phyloP scores from a whole-genome alignment of 2,113 vertebrate genomes.

The Kryptolebias marmoratus region DNA sequence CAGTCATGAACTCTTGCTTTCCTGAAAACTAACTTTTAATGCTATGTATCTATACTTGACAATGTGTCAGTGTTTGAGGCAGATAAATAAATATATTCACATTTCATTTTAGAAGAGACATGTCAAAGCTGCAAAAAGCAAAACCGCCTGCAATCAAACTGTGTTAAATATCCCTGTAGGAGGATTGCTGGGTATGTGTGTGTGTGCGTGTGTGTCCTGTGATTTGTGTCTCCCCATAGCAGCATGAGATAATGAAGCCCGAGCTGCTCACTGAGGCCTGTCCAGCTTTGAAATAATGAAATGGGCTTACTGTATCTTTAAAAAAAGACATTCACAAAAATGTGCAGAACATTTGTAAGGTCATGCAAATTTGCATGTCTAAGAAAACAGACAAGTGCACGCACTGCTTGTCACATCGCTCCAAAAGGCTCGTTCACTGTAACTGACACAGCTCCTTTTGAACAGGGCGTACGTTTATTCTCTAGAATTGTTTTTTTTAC shows the following conservation, averaged over 20 bases:
- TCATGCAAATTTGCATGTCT: slow-evolving; percentile 1
- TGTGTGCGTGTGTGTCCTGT: slow-evolving; percentile 32
- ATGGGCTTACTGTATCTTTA: slow-evolving; percentile 27
- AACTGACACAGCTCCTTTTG: slow-evolving; percentile 16
- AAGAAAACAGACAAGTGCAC: slow-evolving; percentile 2
- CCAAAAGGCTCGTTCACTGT: slow-evolving; percentile 15
- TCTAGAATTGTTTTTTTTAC: neutral
- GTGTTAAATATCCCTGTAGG: slow-evolving; percentile 28
- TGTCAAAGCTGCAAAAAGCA: slow-evolving; percentile 28
- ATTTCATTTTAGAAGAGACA: neutral
- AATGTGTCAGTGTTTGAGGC: neutral
- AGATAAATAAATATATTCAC: slow-evolving; percentile 5
- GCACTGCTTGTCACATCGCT: slow-evolving; percentile 8
- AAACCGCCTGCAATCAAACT: slow-evolving; percentile 18
- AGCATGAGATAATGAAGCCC: slow-evolving; percentile 60
- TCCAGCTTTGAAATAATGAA: slow-evolving; percentile 62
- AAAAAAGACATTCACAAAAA: slow-evolving; percentile 15
- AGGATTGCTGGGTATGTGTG: neutral
- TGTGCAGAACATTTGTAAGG: slow-evolving; percentile 11
- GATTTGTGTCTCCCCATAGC: slow-evolving; percentile 55
- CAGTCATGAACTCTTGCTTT: neutral
- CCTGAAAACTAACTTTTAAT: neutral
- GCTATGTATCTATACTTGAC: neutral
- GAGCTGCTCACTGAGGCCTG: slow-evolving; percentile 64
- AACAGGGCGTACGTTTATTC: slow-evolving; percentile 25